Evolutionary conservation across 1,140 invertebrate genomes (phyloP).

Genomic region (Aethina tumida): DNA sequence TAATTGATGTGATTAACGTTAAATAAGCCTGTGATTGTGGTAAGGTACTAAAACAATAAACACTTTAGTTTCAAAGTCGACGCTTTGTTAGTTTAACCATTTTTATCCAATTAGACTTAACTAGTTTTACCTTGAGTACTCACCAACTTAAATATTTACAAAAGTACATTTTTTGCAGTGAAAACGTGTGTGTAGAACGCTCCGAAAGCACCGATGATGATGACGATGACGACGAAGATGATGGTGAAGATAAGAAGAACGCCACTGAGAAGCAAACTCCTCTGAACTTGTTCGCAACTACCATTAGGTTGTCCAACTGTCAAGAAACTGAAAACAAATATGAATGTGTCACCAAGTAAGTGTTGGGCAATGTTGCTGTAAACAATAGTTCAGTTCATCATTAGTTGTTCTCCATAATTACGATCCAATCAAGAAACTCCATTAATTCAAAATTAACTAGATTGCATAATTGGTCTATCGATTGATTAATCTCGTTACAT

Average conservation of each 20-base stretch:
- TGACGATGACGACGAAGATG: slow-evolving; percentile 27
- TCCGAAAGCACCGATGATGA: slow-evolving; percentile 37
- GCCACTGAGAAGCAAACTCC: slow-evolving; percentile 24
- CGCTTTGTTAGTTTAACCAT: not conserved
- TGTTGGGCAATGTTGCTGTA: slow-evolving; percentile 9
- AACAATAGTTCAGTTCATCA: not conserved
- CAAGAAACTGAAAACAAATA: slow-evolving; percentile 44
- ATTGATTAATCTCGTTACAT: too few relatives aligned
- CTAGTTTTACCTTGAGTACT: not conserved
- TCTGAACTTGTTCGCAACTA: slow-evolving; percentile 35
- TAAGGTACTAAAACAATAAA: not conserved
- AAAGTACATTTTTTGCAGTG: slow-evolving; percentile 24
- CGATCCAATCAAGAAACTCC: too few relatives aligned
- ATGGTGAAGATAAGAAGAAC: slow-evolving; percentile 27
- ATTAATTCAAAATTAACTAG: too few relatives aligned
- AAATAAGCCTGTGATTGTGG: not conserved
- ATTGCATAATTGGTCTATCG: too few relatives aligned
- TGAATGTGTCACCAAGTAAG: slow-evolving; percentile 46
- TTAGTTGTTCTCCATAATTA: too few relatives aligned
- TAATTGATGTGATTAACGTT: not conserved
- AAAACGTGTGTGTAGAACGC: slow-evolving; percentile 41
- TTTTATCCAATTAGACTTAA: not conserved
- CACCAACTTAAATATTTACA: not conserved
- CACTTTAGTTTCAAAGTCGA: not conserved
- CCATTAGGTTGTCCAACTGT: slow-evolving; percentile 43